Percentiles rank a stretch among this genome's conserved stretches.
These are phyloP conservation scores for Ostrea denselamellosa DNA, from an alignment of 1,140 invertebrate species.

Conservation along the genomic window DNA sequence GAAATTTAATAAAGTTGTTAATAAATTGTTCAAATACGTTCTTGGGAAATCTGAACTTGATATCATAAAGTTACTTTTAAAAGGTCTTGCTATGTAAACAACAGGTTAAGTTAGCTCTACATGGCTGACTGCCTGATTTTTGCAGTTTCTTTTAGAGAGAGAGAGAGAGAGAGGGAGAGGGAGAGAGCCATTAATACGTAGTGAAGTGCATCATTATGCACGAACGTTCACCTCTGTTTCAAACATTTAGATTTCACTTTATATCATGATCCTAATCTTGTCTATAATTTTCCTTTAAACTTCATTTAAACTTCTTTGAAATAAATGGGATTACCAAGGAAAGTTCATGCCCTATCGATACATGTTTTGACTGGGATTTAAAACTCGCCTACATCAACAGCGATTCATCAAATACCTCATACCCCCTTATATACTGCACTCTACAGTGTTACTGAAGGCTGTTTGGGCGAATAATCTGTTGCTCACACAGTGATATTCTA, in stretches of 20 bases:
- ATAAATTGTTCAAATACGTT: neutral
- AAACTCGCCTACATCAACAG: neutral
- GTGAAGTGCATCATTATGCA: neutral
- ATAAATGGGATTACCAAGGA: neutral
- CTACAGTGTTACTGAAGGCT: neutral
- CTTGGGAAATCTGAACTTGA: too few relatives aligned
- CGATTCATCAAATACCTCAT: neutral
- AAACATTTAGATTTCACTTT: neutral
- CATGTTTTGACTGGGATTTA: constrained; percentile 9
- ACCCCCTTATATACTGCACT: neutral
- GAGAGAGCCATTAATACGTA: too few relatives aligned
- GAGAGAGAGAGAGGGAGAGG: too few relatives aligned
- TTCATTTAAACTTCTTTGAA: neutral
- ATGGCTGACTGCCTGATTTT: neutral
- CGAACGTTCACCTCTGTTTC: neutral
- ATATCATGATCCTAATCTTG: neutral
- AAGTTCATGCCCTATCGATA: neutral
- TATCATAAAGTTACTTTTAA: too few relatives aligned
- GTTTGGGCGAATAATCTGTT: too few relatives aligned
- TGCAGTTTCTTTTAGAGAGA: too few relatives aligned
- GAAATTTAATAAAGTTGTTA: neutral
- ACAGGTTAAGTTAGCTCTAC: too few relatives aligned
- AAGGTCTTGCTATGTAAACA: too few relatives aligned
- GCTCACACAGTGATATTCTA: too few relatives aligned
- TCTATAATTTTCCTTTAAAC: neutral